Evolutionary conservation across 2,113 vertebrate species (phyloP).

Genomic region (Lontra canadensis): DNA sequence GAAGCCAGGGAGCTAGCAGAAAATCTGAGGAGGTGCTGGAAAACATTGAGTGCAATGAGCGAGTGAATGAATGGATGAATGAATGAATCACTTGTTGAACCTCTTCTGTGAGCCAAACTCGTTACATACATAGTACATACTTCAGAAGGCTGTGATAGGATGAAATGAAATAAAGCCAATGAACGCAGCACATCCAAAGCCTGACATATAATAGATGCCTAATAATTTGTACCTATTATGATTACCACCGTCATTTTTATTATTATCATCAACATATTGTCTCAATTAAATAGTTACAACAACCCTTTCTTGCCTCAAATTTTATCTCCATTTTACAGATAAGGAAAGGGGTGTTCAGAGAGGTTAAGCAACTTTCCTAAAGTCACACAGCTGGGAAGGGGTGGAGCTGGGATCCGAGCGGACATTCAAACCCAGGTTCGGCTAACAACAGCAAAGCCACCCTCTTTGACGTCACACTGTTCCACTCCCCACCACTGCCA

Average conservation of each 20-base stretch:
- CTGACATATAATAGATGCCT: background rate
- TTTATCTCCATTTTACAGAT: background rate
- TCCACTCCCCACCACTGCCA: background rate
- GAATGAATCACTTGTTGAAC: background rate
- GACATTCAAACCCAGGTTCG: background rate
- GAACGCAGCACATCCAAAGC: background rate
- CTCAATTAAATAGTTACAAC: background rate
- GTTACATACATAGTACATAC: rapidly evolving
- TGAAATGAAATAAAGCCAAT: background rate
- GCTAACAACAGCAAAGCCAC: background rate
- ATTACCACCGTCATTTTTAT: background rate
- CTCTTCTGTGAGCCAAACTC: background rate
- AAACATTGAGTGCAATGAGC: background rate
- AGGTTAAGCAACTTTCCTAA: background rate
- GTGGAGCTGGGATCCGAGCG: background rate
- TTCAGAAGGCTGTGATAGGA: background rate
- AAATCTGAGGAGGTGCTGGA: background rate
- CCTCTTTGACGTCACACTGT: background rate
- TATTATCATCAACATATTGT: background rate
- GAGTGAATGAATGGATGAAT: background rate
- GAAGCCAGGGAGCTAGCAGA: background rate
- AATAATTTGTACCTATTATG: rapidly evolving
- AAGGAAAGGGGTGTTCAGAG: background rate
- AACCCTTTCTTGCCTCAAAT: background rate
- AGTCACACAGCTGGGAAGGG: background rate